Evolutionary conservation across 2,888 invertebrate genomes (phyloP).

Genomic region (Watsonalla cultraria): DNA sequence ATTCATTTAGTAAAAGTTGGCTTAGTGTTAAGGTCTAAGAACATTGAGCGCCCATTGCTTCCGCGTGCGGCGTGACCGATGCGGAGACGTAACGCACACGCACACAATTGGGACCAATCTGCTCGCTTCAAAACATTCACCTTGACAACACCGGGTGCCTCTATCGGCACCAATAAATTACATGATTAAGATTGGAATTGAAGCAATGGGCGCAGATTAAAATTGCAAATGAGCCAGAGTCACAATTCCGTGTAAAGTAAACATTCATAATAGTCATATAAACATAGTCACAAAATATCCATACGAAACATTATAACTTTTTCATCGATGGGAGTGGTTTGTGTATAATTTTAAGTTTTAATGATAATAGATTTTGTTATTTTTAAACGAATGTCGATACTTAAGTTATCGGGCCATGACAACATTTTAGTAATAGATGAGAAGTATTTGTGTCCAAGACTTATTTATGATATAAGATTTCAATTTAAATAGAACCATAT

Average conservation of each 20-base stretch:
- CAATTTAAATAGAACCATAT: constrained; percentile 30
- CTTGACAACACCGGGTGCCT: constrained; percentile 5
- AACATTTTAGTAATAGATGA: constrained; percentile 54
- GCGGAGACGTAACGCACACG: not conserved
- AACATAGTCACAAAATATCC: constrained; percentile 66
- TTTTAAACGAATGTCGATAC: constrained; percentile 59
- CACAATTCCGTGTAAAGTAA: constrained; percentile 52
- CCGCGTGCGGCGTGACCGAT: constrained; percentile 7
- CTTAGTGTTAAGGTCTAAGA: constrained; percentile 51
- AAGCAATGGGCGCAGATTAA: constrained; percentile 52
- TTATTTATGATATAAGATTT: constrained; percentile 57
- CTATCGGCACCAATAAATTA: constrained; percentile 20
- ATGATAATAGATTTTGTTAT: constrained; percentile 58
- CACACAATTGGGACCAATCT: not conserved
- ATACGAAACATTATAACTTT: constrained; percentile 58
- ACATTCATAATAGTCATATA: constrained; percentile 60
- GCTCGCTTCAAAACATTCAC: not conserved
- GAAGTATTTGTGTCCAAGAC: constrained; percentile 66
- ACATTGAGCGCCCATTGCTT: constrained; percentile 44
- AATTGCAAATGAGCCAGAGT: constrained; percentile 51
- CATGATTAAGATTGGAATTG: constrained; percentile 29
- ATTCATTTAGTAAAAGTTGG: constrained; percentile 65
- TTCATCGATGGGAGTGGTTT: constrained; percentile 70
- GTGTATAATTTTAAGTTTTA: constrained; percentile 64
- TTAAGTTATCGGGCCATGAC: constrained; percentile 75